Evolutionary conservation across 2,113 vertebrate genomes (phyloP).

Genomic region (Alexandromys fortis): DNA sequence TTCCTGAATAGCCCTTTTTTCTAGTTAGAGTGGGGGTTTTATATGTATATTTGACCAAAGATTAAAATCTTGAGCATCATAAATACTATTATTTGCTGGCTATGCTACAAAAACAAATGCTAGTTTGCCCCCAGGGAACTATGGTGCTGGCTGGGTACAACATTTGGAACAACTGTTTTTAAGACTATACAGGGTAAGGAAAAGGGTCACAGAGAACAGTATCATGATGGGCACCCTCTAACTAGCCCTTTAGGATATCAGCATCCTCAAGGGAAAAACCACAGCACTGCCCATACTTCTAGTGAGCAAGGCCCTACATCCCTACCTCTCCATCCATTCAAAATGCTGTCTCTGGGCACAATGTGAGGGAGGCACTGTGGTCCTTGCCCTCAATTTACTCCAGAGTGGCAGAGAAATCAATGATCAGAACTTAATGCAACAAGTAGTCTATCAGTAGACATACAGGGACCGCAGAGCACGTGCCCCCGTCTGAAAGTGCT

Average conservation of each 20-base stretch:
- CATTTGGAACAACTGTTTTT: background rate
- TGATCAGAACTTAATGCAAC: background rate
- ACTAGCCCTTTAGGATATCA: background rate
- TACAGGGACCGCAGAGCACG: background rate
- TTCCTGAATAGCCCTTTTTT: slow-evolving; percentile 62
- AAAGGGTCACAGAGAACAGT: background rate
- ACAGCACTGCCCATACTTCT: background rate
- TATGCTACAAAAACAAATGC: background rate
- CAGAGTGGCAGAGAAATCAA: background rate
- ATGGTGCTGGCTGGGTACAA: background rate
- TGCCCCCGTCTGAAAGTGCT: fast-evolving
- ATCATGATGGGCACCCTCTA: background rate
- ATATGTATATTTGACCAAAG: slow-evolving; percentile 70
- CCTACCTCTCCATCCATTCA: background rate
- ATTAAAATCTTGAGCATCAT: background rate
- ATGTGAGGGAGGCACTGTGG: background rate
- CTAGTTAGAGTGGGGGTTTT: background rate
- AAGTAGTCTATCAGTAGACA: background rate
- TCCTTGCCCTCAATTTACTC: background rate
- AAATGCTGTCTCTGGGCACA: background rate
- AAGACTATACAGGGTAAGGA: background rate
- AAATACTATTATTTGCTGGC: background rate
- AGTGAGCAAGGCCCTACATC: background rate
- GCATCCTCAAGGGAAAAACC: background rate
- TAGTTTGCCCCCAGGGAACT: background rate